Evolutionary conservation across 2,888 invertebrate genomes (phyloP).

Genomic region (Synanthedon formicaeformis): DNA sequence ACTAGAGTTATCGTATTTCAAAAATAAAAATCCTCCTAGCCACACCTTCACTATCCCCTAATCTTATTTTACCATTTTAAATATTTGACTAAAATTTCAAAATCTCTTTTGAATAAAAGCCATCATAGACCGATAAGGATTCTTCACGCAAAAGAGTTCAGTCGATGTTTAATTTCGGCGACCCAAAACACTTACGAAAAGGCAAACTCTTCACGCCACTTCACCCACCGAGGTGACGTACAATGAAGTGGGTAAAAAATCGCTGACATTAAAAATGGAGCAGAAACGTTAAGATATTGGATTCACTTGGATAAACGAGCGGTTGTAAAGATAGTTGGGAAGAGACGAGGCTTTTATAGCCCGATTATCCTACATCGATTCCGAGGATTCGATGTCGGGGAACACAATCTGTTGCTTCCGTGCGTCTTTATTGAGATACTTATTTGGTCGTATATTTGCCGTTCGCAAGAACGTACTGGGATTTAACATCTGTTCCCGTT

Average conservation of each 20-base stretch:
- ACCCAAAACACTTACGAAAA: background rate
- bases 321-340: background rate
- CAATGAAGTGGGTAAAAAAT: background rate
- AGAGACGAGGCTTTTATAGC: slow-evolving; percentile 21
- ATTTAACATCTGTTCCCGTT: background rate
- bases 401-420: slow-evolving; percentile 15
- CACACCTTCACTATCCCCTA: no score
- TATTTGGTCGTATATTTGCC: slow-evolving; percentile 31
- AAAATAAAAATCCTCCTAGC: no score
- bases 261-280: background rate
- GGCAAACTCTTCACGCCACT: background rate
- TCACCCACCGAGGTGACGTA: background rate
- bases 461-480: slow-evolving; percentile 1
- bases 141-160: background rate
- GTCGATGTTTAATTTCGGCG: background rate
- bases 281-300: background rate
- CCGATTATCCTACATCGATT: slow-evolving; percentile 19
- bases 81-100: no score
- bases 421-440: slow-evolving; percentile 27
- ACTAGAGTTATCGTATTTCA: no score
- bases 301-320: background rate
- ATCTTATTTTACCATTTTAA: no score
- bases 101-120: no score
- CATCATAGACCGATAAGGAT: no score
- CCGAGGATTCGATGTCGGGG: background rate